Evolutionary conservation across 2,888 invertebrate species (phyloP).

Genomic region (Halocaridina rubra): DNA sequence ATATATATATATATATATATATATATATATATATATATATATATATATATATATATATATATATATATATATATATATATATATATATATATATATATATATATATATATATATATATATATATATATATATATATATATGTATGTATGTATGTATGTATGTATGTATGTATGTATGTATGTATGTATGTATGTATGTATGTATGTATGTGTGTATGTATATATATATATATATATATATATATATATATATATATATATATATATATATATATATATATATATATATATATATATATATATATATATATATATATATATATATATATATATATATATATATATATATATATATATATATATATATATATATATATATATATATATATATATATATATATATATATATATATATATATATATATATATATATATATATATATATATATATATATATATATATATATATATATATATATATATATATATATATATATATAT

Average conservation of each 20-base stretch:
- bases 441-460: background rate
- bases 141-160: background rate
- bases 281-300: background rate
- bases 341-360: background rate
- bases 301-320: background rate
- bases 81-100: background rate
- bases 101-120: constrained; percentile 9
- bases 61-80: background rate
- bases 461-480: background rate
- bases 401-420: constrained; percentile 14
- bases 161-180: background rate
- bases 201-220: background rate
- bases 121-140: background rate
- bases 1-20: constrained; percentile 3
- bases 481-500: background rate
- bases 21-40: constrained; percentile 4
- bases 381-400: background rate
- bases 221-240: constrained; percentile 11
- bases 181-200: background rate
- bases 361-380: background rate
- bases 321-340: background rate
- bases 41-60: background rate
- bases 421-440: constrained; percentile 11
- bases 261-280: background rate
- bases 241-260: constrained; percentile 11